Evolutionary conservation across 2,113 vertebrate genomes (phyloP).

Genomic region (Neogobius melanostomus): DNA sequence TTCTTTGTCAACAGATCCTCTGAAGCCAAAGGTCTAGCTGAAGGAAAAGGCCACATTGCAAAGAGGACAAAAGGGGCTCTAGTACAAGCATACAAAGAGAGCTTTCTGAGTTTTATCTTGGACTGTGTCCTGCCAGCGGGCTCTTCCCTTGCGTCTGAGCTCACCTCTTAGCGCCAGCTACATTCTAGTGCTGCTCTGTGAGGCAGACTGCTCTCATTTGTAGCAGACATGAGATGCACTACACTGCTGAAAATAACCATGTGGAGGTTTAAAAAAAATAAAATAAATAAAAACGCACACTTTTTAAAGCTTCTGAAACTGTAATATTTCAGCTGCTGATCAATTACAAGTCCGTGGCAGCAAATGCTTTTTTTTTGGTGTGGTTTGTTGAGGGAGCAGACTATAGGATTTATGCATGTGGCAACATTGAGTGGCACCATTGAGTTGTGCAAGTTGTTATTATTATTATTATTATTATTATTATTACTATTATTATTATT

Average conservation of each 20-base stretch:
- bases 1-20: constrained; percentile 56
- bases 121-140: constrained; percentile 44
- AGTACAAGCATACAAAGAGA: constrained; percentile 57
- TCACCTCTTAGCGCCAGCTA: constrained; percentile 51
- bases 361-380: too few relatives aligned
- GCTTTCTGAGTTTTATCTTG: constrained; percentile 56
- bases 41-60: constrained; percentile 65
- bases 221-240: neutral
- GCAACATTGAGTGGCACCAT: too few relatives aligned
- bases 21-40: constrained; percentile 67
- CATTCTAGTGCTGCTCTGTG: constrained; percentile 45
- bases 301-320: too few relatives aligned
- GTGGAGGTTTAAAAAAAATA: neutral
- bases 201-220: constrained; percentile 11
- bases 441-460: too few relatives aligned
- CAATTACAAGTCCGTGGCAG: too few relatives aligned
- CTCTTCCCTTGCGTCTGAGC: constrained; percentile 47
- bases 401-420: too few relatives aligned
- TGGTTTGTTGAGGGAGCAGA: too few relatives aligned
- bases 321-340: too few relatives aligned
- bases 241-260: constrained; percentile 7
- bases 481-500: too few relatives aligned
- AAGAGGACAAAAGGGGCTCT: constrained; percentile 63
- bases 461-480: too few relatives aligned
- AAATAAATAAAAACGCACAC: too few relatives aligned